phyloP scores from a whole-genome alignment of 2,888 invertebrate genomes.

The Griposia aprilina region DNA sequence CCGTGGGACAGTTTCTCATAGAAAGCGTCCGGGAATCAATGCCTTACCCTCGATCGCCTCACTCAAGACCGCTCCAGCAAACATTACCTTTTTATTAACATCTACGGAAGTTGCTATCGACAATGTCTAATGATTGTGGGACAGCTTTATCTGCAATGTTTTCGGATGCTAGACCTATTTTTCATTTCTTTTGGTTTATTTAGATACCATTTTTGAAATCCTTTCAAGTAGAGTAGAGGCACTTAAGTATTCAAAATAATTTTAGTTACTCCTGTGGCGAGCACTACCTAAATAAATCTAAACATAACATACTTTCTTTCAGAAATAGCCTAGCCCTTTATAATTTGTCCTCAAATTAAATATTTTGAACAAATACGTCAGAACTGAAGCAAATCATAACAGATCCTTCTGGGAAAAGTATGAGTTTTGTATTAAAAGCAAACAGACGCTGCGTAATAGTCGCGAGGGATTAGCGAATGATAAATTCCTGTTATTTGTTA shows the following conservation, averaged over 20 bases:
- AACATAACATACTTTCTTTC: not conserved
- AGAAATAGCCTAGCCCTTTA: slow-evolving; percentile 3
- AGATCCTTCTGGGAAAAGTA: slow-evolving; percentile 73
- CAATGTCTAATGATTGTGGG: slow-evolving; percentile 48
- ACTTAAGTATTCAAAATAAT: not conserved
- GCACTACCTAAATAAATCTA: not conserved
- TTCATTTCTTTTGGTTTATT: slow-evolving; percentile 3
- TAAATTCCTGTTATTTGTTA: slow-evolving; percentile 77
- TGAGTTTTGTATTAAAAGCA: slow-evolving; percentile 66
- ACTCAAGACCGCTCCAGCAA: slow-evolving; percentile 62
- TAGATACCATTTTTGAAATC: not conserved
- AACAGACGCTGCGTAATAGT: slow-evolving; percentile 70
- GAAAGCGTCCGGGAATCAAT: slow-evolving; percentile 63
- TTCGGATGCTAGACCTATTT: slow-evolving; percentile 15
- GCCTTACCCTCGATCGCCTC: slow-evolving; percentile 70
- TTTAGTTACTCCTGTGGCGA: not conserved
- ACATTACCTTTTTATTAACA: slow-evolving; percentile 62
- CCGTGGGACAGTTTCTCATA: slow-evolving; percentile 76
- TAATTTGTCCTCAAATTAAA: slow-evolving; percentile 20
- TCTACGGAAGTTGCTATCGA: slow-evolving; percentile 62
- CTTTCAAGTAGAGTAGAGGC: not conserved
- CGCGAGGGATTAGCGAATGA: slow-evolving; percentile 73
- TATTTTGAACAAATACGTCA: slow-evolving; percentile 26
- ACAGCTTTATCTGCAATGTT: slow-evolving; percentile 34
- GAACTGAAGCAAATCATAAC: slow-evolving; percentile 56